Evolutionary conservation across 2,888 invertebrate species (phyloP).

Genomic region (Cynaeus angustus): DNA sequence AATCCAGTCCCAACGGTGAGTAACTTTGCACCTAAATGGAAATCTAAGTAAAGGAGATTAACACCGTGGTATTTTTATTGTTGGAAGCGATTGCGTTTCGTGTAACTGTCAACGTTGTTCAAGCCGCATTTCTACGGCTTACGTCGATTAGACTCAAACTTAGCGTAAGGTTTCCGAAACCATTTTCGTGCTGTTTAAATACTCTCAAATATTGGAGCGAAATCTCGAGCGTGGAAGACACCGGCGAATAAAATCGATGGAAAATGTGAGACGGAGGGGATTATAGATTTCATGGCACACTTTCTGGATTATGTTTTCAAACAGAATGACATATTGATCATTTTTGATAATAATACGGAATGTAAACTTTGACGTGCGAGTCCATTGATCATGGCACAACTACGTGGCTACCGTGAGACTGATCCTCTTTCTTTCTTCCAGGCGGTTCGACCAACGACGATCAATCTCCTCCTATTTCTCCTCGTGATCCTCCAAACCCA

Average conservation of each 20-base stretch:
- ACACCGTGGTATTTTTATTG: constrained; percentile 64
- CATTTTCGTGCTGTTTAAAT: constrained; percentile 66
- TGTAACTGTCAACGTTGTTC: constrained; percentile 63
- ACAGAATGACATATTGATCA: too few relatives aligned
- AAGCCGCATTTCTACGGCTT: constrained; percentile 67
- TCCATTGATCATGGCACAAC: too few relatives aligned
- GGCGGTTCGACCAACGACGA: constrained; percentile 82
- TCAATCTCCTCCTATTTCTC: constrained; percentile 80
- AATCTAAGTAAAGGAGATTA: constrained; percentile 62
- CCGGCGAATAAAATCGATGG: too few relatives aligned
- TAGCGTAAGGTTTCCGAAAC: constrained; percentile 69
- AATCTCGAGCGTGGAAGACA: constrained; percentile 23
- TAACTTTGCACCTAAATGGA: constrained; percentile 54
- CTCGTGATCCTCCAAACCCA: constrained; percentile 65
- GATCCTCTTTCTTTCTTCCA: constrained; percentile 71
- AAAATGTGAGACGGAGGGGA: too few relatives aligned
- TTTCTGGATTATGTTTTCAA: too few relatives aligned
- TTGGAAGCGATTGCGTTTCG: constrained; percentile 64
- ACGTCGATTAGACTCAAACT: constrained; percentile 70
- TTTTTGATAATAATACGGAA: too few relatives aligned
- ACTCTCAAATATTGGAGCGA: constrained; percentile 51
- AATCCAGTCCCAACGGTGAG: constrained; percentile 82
- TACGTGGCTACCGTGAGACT: too few relatives aligned
- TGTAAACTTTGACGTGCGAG: too few relatives aligned
- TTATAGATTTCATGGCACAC: too few relatives aligned